phyloP scores from a whole-genome alignment of 1,140 invertebrate species.

The Scylla paramamosain region DNA sequence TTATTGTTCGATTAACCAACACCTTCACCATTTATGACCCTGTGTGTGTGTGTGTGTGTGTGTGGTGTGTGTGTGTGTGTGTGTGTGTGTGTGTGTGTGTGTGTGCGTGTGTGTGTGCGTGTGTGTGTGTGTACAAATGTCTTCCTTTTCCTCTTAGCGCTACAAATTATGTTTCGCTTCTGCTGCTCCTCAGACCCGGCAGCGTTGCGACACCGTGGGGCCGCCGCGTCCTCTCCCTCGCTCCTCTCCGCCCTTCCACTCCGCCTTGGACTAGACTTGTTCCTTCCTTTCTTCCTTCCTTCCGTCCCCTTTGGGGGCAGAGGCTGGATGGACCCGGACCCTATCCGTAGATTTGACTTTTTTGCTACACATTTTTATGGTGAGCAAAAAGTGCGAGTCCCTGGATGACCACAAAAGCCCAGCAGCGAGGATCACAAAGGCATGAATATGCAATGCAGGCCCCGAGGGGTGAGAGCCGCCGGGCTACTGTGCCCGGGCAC shows the following conservation, averaged over 20 bases:
- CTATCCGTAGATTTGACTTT: constrained; percentile 64
- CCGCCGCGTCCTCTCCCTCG: background rate
- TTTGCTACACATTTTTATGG: constrained; percentile 63
- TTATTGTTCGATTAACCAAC: background rate
- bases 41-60: background rate
- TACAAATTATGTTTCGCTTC: constrained; percentile 16
- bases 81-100: background rate
- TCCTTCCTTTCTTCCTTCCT: constrained; percentile 28
- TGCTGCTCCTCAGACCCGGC: background rate
- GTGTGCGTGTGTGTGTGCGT: background rate
- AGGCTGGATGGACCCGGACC: background rate
- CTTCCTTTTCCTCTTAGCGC: background rate
- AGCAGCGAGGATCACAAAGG: constrained; percentile 63
- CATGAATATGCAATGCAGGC: constrained; percentile 70
- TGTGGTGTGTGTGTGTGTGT: constrained; percentile 2
- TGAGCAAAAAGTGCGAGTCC: constrained; percentile 62
- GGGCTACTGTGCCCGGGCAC: background rate
- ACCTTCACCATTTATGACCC: background rate
- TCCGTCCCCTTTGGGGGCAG: constrained; percentile 17
- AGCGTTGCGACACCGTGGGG: background rate
- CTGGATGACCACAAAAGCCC: constrained; percentile 62
- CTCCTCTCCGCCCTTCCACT: background rate
- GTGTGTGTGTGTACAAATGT: constrained; percentile 6
- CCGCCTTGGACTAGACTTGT: background rate
- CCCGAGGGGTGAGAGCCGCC: constrained; percentile 44